Evolutionary conservation across 2,113 vertebrate genomes (phyloP).

Genomic region (Neolamprologus variostigma): DNA sequence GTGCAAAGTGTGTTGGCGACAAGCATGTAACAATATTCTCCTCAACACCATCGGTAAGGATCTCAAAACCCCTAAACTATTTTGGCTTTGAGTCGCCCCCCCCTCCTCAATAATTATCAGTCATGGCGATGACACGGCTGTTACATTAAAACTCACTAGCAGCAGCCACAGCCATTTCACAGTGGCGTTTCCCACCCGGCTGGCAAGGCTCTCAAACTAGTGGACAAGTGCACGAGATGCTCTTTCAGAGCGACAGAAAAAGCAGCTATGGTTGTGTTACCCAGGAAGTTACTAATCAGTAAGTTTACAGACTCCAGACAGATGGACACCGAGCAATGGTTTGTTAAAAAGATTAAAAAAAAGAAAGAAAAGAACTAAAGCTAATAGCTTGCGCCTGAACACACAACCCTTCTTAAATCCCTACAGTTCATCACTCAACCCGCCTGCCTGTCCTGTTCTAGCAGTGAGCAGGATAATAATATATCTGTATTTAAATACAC

Average conservation of each 20-base stretch:
- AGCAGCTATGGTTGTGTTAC: slow-evolving; percentile 28
- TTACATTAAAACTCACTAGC: neutral
- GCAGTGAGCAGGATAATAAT: slow-evolving; percentile 86
- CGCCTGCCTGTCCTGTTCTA: slow-evolving; percentile 79
- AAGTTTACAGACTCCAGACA: slow-evolving; percentile 44
- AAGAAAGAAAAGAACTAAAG: neutral
- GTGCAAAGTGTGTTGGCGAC: neutral
- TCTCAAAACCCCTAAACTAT: neutral
- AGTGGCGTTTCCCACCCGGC: slow-evolving; percentile 10
- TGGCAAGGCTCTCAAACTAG: neutral
- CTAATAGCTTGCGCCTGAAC: slow-evolving; percentile 1
- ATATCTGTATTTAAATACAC: slow-evolving; percentile 91
- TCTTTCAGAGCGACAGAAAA: neutral
- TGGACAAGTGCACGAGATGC: slow-evolving; percentile 6
- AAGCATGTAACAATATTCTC: slow-evolving; percentile 32
- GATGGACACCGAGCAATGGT: slow-evolving; percentile 2
- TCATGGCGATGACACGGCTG: slow-evolving; percentile 1
- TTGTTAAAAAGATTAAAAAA: neutral
- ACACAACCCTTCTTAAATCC: slow-evolving; percentile 27
- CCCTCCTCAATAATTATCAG: neutral
- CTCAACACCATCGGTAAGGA: neutral
- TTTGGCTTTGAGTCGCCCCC: neutral
- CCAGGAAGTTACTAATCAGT: slow-evolving; percentile 18
- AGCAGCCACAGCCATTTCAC: neutral
- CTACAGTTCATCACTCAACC: slow-evolving; percentile 66